Conservation (phyloP, 1,140 invertebrate species). For the Pachyrhynchus sulphureomaculatus region DNA sequence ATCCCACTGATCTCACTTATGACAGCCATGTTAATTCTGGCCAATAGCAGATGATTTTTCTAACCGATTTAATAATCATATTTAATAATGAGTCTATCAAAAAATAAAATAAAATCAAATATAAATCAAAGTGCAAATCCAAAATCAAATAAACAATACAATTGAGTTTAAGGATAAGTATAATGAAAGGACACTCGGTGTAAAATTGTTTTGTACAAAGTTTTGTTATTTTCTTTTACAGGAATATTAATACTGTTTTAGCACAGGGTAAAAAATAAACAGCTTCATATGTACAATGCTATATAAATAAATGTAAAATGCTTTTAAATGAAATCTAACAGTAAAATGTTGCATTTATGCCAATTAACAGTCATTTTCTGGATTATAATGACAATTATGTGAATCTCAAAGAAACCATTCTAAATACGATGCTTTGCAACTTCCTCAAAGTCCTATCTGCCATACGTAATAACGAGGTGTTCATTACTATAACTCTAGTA, state of each 20-base stretch:
- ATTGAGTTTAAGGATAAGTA: too few species aligned
- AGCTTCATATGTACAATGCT: not conserved
- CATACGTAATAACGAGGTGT: too few species aligned
- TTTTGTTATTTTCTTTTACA: not conserved
- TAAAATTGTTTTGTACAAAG: not conserved
- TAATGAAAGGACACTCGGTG: too few species aligned
- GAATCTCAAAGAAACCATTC: too few species aligned
- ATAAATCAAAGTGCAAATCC: conserved; percentile 32
- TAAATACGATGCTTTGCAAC: too few species aligned
- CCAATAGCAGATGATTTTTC: conserved; percentile 44
- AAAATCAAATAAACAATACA: not conserved
- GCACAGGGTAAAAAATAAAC: conserved; percentile 10
- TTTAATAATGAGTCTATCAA: conserved; percentile 1
- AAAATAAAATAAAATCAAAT: conserved; percentile 4
- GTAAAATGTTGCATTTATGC: too few species aligned
- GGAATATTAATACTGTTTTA: conserved; percentile 4
- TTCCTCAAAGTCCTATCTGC: too few species aligned
- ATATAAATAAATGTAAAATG: too few species aligned
- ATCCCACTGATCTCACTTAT: conserved; percentile 43
- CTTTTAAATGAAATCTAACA: too few species aligned
- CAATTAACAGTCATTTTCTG: too few species aligned
- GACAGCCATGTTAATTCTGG: conserved; percentile 38
- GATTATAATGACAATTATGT: too few species aligned
- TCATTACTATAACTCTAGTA: too few species aligned
- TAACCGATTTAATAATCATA: conserved; percentile 23